A percentile compares a stretch with the other conserved stretches of the same genome.
Conservation (phyloP, 2,797 vertebrate genomes). For the Scolopax rusticola region DNA sequence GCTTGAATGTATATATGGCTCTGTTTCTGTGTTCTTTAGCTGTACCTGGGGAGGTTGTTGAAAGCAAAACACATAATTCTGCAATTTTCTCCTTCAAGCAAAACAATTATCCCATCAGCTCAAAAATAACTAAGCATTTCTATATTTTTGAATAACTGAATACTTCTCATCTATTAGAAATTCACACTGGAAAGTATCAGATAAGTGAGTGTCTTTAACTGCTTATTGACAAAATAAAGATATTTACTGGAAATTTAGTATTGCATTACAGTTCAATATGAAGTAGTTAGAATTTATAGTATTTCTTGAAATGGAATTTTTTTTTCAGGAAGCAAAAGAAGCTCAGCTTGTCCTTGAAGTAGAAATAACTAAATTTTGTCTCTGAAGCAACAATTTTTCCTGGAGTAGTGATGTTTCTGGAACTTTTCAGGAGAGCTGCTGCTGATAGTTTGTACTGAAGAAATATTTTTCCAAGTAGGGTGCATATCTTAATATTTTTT, state of each 20-base stretch:
- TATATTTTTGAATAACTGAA: neutral
- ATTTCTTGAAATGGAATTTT: neutral
- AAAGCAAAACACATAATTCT: neutral
- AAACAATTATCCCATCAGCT: neutral
- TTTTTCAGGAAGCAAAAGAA: neutral
- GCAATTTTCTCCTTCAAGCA: neutral
- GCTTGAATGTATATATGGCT: neutral
- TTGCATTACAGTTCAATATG: neutral
- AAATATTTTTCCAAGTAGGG: fast-evolving
- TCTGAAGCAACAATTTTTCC: neutral
- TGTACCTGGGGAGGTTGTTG: neutral
- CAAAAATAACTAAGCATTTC: neutral
- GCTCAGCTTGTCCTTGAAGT: neutral
- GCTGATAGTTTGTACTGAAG: neutral
- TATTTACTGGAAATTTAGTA: neutral
- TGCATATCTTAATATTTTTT: neutral
- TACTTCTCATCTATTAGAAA: neutral
- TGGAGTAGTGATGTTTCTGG: neutral
- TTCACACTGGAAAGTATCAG: neutral
- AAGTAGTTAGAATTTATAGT: neutral
- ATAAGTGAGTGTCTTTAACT: neutral
- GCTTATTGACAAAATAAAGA: neutral
- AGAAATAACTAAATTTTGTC: neutral
- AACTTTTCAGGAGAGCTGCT: neutral
- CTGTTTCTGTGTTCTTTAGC: neutral